A percentile compares a stretch with the other conserved stretches of the same genome.
phyloP scores from a whole-genome alignment of 1,140 invertebrate species.

The Drosophila sechellia region DNA sequence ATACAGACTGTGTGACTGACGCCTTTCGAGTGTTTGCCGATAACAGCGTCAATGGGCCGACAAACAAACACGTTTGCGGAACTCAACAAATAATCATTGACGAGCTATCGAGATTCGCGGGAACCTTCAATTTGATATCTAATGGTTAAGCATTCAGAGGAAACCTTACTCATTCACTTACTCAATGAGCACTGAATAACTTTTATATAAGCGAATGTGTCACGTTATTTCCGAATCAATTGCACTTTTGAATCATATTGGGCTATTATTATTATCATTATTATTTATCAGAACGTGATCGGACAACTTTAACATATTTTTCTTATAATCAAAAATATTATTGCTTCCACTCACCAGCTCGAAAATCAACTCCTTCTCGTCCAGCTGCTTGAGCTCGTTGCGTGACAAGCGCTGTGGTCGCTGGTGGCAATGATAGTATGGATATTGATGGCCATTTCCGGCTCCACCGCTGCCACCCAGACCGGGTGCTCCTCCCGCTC shows the following conservation, averaged over 20 bases:
- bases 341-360: constrained; percentile 89
- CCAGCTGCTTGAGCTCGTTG: constrained; percentile 93
- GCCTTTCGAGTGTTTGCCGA: constrained; percentile 67
- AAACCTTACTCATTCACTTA: neutral
- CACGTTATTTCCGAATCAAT: neutral
- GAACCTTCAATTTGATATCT: constrained; percentile 29
- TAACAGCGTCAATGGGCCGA: constrained; percentile 65
- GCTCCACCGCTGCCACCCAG: constrained; percentile 10
- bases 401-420: constrained; percentile 90
- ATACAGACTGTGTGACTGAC: constrained; percentile 47
- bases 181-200: neutral
- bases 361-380: constrained; percentile 97
- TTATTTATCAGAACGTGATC: too few relatives aligned
- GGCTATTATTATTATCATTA: neutral
- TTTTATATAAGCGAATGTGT: neutral
- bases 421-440: constrained; percentile 72
- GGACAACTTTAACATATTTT: too few relatives aligned
- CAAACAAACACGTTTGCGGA: constrained; percentile 41
- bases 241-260: neutral
- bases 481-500: neutral
- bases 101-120: constrained; percentile 37
- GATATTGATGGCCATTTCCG: constrained; percentile 53
- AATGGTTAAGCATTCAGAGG: constrained; percentile 17
- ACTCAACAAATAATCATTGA: constrained; percentile 32
- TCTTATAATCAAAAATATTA: neutral